Evolutionary conservation across 2,797 vertebrate species (phyloP).

Genomic region (Loris lydekkerianus): DNA sequence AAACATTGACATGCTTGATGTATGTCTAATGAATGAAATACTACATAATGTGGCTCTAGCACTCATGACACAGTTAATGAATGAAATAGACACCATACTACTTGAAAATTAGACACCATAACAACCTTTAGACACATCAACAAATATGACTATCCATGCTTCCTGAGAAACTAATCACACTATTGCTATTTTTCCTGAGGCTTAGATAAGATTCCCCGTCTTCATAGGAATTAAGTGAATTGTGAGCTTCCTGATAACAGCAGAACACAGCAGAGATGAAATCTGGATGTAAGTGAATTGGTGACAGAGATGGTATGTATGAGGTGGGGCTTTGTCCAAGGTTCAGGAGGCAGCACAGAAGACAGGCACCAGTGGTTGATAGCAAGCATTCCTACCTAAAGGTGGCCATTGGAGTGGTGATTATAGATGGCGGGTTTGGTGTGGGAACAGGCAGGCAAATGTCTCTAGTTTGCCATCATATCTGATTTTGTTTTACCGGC

Average conservation of each 20-base stretch:
- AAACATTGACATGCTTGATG: not conserved
- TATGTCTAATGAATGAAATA: constrained; percentile 31
- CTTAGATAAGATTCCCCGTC: not conserved
- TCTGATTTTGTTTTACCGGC: constrained; percentile 19
- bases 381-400: not conserved
- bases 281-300: not conserved
- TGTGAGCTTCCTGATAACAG: not conserved
- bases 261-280: not conserved
- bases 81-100: constrained; percentile 36
- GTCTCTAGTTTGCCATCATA: not conserved
- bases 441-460: not conserved
- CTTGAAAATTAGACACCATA: constrained; percentile 46
- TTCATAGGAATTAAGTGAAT: not conserved
- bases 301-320: not conserved
- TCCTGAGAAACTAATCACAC: not conserved
- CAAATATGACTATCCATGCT: not conserved
- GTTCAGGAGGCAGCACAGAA: not conserved
- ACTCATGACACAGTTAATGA: not conserved
- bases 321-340: not conserved
- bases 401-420: not conserved
- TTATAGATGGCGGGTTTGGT: not conserved
- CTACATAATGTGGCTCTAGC: not conserved
- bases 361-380: not conserved
- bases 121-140: not conserved
- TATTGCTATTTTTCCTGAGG: not conserved